phyloP scores from a whole-genome alignment of 2,113 vertebrate species.

The Ictalurus punctatus region DNA sequence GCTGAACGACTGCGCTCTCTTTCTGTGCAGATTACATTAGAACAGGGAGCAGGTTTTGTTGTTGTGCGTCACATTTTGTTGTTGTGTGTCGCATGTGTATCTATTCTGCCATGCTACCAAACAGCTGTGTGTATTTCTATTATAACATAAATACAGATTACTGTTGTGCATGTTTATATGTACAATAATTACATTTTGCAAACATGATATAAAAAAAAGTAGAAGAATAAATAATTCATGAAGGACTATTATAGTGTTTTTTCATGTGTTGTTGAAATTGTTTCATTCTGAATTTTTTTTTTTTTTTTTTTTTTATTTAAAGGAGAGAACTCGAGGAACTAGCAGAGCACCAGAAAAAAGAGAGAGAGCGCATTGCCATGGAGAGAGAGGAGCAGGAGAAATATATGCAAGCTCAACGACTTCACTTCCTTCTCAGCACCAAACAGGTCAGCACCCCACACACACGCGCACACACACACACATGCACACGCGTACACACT shows the following conservation, averaged over 20 bases:
- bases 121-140: background rate
- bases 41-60: conserved; percentile 41
- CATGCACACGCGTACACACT: background rate
- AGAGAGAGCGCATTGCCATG: conserved; percentile 70
- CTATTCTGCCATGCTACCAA: conserved; percentile 20
- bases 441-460: conserved; percentile 78
- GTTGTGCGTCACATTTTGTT: conserved; percentile 37
- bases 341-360: conserved; percentile 73
- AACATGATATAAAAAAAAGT: background rate
- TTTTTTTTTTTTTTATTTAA: conserved; percentile 56
- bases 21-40: conserved; percentile 28
- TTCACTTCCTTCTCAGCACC: conserved; percentile 94
- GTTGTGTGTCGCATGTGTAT: conserved; percentile 55
- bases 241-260: background rate
- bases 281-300: background rate
- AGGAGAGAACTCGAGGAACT: conserved; percentile 80
- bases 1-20: conserved; percentile 44
- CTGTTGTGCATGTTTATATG: background rate
- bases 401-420: conserved; percentile 78
- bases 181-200: background rate
- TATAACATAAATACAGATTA: background rate
- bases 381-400: conserved; percentile 76
- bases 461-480: conserved; percentile 18
- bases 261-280: background rate
- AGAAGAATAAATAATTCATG: background rate